These are phyloP conservation scores for Pyrrhura leucotis DNA, from an alignment of 2,797 vertebrate species.

Conservation along the genomic window DNA sequence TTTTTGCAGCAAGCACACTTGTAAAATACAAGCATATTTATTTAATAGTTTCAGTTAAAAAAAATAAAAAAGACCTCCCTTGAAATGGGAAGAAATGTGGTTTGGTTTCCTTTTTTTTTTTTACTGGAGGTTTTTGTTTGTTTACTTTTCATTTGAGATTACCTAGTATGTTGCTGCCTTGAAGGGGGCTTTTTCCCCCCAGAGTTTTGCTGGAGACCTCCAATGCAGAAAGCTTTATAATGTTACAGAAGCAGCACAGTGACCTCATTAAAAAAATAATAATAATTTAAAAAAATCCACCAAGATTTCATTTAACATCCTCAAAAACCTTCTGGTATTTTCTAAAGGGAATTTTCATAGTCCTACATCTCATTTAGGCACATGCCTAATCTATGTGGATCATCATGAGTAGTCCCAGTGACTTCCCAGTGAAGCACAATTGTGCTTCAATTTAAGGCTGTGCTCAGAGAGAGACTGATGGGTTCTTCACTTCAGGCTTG, in stretches of 20 bases:
- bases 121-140: not conserved
- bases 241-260: not conserved
- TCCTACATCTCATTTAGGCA: not conserved
- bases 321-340: not conserved
- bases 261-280: not conserved
- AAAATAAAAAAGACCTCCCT: not conserved
- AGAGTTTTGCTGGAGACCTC: not conserved
- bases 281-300: not conserved
- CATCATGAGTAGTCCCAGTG: not conserved
- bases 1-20: slow-evolving; percentile 67
- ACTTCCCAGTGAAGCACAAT: not conserved
- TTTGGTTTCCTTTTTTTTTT: not conserved
- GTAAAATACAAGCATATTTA: slow-evolving; percentile 59
- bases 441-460: not conserved
- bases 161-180: not conserved
- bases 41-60: slow-evolving; percentile 37
- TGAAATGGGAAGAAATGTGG: not conserved
- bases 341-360: slow-evolving; percentile 10
- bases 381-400: not conserved
- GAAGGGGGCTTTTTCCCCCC: not conserved
- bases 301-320: not conserved
- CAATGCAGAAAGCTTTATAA: not conserved
- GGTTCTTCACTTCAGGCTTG: not conserved
- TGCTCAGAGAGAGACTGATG: not conserved
- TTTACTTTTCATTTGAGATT: slow-evolving; percentile 28